Conservation (phyloP, 2,797 vertebrate species). For the Urophycis tenuis region DNA sequence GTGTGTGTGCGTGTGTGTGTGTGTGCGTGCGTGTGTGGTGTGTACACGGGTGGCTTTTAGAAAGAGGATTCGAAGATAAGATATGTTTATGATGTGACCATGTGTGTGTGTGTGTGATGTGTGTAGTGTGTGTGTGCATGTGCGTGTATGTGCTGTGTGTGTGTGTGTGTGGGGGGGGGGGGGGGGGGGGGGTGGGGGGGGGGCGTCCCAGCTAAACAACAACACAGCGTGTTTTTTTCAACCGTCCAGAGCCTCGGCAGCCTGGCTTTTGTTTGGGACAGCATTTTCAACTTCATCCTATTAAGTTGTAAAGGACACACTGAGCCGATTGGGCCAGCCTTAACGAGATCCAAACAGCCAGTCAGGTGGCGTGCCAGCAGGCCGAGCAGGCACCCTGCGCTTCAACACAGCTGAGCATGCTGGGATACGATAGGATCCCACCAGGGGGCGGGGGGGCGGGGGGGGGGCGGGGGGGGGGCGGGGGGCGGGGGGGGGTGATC, state of each 20-base stretch:
- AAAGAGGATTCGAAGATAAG: no score
- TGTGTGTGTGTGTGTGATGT: no score
- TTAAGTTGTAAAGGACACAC: constrained; percentile 36
- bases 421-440: constrained; percentile 11
- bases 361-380: constrained; percentile 40
- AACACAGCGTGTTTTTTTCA: background rate
- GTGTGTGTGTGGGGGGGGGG: no score
- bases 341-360: constrained; percentile 51
- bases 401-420: constrained; percentile 41
- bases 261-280: constrained; percentile 3
- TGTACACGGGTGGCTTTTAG: no score
- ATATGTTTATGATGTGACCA: background rate
- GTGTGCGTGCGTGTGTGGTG: no score
- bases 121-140: no score
- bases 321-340: constrained; percentile 52
- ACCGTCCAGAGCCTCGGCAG: constrained; percentile 2
- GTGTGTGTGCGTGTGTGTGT: background rate
- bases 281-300: constrained; percentile 33
- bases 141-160: no score
- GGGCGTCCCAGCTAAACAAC: background rate
- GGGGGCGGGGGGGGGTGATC: no score
- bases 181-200: no score
- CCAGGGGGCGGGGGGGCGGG: no score
- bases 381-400: constrained; percentile 31
- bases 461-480: no score